Conservation (phyloP, 2,888 invertebrate genomes). For the Cryptus viduatorius region DNA sequence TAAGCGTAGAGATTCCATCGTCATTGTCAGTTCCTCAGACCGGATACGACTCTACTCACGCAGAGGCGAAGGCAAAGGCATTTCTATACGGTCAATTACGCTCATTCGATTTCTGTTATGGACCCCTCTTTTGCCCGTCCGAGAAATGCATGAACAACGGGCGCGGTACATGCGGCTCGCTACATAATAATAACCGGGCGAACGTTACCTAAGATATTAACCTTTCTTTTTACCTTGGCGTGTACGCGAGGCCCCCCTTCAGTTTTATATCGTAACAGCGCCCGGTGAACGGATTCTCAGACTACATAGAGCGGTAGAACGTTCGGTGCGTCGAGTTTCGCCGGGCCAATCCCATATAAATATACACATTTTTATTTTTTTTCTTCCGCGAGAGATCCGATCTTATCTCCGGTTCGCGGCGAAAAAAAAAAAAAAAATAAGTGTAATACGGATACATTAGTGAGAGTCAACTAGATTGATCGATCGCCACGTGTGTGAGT, state of each 20-base stretch:
- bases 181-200: constrained; percentile 63
- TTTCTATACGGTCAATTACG: constrained; percentile 40
- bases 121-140: background rate
- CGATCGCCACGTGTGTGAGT: background rate
- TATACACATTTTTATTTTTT: constrained; percentile 20
- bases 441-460: background rate
- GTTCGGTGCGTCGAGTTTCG: constrained; percentile 16
- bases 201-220: constrained; percentile 71
- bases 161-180: constrained; percentile 9
- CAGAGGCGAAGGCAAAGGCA: constrained; percentile 9
- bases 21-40: constrained; percentile 46
- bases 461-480: constrained; percentile 27
- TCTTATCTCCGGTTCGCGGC: constrained; percentile 3
- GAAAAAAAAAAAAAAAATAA: constrained; percentile 17
- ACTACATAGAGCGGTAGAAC: constrained; percentile 29
- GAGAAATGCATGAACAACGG: constrained; percentile 2
- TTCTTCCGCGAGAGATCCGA: constrained; percentile 9
- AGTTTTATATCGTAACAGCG: constrained; percentile 59
- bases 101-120: constrained; percentile 27
- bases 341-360: constrained; percentile 15
- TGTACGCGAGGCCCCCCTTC: constrained; percentile 40
- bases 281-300: constrained; percentile 66
- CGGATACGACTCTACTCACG: constrained; percentile 9
- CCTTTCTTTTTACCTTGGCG: constrained; percentile 73
- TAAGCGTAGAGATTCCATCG: constrained; percentile 13